Evolutionary conservation across 2,888 invertebrate species (phyloP).

Genomic region (Chaitophorus viminalis): DNA sequence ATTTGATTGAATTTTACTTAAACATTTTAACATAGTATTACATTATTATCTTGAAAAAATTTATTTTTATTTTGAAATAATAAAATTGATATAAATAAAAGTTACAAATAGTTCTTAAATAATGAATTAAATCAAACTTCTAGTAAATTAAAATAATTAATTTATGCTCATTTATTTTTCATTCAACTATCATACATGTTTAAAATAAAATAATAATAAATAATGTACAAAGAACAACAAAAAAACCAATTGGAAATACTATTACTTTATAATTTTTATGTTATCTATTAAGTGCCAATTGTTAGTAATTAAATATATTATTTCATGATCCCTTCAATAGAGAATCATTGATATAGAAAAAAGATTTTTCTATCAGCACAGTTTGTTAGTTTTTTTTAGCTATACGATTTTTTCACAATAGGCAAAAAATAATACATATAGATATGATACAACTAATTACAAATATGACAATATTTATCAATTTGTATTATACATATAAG

Average conservation of each 20-base stretch:
- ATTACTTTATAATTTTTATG: background rate
- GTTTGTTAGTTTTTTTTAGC: background rate
- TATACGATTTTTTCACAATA: background rate
- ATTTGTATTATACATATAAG: constrained; percentile 34
- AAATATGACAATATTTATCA: constrained; percentile 27
- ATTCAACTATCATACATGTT: constrained; percentile 17
- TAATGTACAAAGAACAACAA: constrained; percentile 1
- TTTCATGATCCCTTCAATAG: too few relatives aligned
- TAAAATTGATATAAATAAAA: constrained; percentile 15
- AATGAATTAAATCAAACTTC: constrained; percentile 22
- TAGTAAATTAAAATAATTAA: constrained; percentile 14
- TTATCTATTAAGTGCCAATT: constrained; percentile 2
- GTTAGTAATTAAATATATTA: background rate
- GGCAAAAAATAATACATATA: constrained; percentile 22
- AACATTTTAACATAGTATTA: background rate
- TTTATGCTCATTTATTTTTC: background rate
- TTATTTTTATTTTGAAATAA: constrained; percentile 6
- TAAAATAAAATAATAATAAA: constrained; percentile 38
- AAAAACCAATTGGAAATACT: constrained; percentile 14
- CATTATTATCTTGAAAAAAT: background rate
- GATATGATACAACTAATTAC: constrained; percentile 33
- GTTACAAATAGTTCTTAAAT: background rate
- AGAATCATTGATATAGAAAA: background rate
- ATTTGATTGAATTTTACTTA: background rate
- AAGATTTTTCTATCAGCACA: background rate